phyloP scores from a whole-genome alignment of 2,888 invertebrate genomes.

The Sympetrum striolatum region DNA sequence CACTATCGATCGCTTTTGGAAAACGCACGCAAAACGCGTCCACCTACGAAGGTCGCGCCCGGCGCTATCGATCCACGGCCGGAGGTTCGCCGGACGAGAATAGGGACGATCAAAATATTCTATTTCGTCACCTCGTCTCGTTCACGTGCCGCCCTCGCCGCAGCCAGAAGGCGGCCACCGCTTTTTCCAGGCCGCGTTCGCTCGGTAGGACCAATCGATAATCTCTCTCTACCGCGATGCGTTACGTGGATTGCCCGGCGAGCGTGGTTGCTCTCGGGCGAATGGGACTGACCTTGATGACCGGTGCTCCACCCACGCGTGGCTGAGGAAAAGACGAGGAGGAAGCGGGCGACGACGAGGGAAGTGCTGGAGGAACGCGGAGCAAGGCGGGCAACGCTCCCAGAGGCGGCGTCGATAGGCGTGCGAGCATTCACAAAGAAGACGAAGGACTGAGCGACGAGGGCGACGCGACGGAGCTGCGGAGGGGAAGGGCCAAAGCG shows the following conservation, averaged over 20 bases:
- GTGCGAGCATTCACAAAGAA: background rate
- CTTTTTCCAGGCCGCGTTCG: background rate
- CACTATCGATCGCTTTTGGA: no score
- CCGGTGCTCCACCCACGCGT: background rate
- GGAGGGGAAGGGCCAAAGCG: background rate
- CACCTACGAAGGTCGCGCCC: background rate
- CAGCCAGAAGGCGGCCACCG: background rate
- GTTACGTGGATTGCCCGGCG: no score
- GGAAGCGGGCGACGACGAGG: background rate
- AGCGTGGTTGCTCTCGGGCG: background rate
- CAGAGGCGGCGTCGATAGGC: background rate
- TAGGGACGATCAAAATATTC: conserved; percentile 44
- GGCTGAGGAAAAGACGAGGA: background rate
- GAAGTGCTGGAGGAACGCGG: background rate
- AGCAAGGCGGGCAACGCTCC: background rate
- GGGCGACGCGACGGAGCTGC: background rate
- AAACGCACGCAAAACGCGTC: background rate
- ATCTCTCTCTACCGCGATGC: background rate
- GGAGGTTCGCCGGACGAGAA: conserved; percentile 22
- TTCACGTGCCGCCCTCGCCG: background rate
- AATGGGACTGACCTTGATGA: background rate
- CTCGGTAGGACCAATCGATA: conserved; percentile 21
- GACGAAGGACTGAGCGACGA: conserved; percentile 2
- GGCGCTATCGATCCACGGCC: conserved; percentile 10
- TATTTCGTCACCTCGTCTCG: conserved; percentile 35